These are phyloP conservation scores for Seladonia tumulorum DNA, from an alignment of 2,888 invertebrate species.

Conservation along the genomic window DNA sequence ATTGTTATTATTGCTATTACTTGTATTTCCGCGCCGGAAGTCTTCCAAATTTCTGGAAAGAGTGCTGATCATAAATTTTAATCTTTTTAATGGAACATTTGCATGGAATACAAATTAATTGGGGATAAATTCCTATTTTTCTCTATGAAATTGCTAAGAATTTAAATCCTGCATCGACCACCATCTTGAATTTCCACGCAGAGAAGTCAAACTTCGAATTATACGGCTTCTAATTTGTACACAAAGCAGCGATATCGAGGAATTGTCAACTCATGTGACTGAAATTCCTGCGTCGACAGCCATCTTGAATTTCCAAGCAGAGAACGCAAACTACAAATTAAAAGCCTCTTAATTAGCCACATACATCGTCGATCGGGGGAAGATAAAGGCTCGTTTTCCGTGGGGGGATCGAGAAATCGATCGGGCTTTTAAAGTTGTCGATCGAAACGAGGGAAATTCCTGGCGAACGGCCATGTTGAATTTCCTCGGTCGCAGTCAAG, in stretches of 20 bases:
- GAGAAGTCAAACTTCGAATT: too few relatives aligned
- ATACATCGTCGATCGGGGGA: not conserved
- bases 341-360: not conserved
- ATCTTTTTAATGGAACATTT: not conserved
- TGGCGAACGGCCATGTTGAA: not conserved
- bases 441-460: not conserved
- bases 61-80: not conserved
- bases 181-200: too few relatives aligned
- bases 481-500: conserved; percentile 11
- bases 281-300: not conserved
- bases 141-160: not conserved
- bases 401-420: not conserved
- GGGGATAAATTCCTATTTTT: not conserved
- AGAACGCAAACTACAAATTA: not conserved
- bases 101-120: not conserved
- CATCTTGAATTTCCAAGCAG: not conserved
- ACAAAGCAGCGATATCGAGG: too few relatives aligned
- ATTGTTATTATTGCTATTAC: too few relatives aligned
- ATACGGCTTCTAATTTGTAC: too few relatives aligned
- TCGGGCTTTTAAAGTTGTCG: not conserved
- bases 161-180: not conserved
- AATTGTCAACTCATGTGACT: not conserved
- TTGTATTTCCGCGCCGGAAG: too few relatives aligned
- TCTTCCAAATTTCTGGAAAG: not conserved
- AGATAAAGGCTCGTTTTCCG: not conserved